A percentile compares a stretch with the other conserved stretches of the same genome.
Conservation (phyloP, 2,113 vertebrate species). For the Cygnus atratus region DNA sequence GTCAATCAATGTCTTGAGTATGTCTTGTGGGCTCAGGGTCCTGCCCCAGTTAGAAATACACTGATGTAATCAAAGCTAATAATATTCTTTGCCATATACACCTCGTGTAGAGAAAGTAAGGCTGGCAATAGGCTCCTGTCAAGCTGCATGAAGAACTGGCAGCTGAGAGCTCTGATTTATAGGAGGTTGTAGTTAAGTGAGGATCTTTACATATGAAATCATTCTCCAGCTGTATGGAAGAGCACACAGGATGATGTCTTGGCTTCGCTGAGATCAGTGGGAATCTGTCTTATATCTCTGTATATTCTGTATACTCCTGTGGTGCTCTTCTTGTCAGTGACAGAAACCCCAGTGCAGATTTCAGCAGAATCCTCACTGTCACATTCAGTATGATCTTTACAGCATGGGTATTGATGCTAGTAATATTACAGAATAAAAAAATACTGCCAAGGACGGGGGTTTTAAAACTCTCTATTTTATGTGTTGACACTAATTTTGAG, state of each 20-base stretch:
- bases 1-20: neutral
- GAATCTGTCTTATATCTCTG: neutral
- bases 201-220: neutral
- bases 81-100: neutral
- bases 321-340: neutral
- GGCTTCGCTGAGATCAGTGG: neutral
- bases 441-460: neutral
- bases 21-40: neutral
- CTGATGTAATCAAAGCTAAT: neutral
- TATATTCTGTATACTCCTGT: neutral
- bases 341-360: neutral
- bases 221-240: neutral
- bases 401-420: neutral
- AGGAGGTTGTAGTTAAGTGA: neutral
- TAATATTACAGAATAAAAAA: neutral
- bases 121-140: neutral
- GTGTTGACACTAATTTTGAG: conserved; percentile 23
- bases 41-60: neutral
- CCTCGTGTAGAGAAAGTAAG: neutral
- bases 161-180: neutral
- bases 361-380: neutral
- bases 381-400: neutral
- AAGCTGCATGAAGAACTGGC: neutral
- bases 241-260: neutral
- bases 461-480: conserved; percentile 31